These are phyloP conservation scores for Artemisiospiza belli DNA, from an alignment of 2,113 vertebrate species.

Conservation along the genomic window DNA sequence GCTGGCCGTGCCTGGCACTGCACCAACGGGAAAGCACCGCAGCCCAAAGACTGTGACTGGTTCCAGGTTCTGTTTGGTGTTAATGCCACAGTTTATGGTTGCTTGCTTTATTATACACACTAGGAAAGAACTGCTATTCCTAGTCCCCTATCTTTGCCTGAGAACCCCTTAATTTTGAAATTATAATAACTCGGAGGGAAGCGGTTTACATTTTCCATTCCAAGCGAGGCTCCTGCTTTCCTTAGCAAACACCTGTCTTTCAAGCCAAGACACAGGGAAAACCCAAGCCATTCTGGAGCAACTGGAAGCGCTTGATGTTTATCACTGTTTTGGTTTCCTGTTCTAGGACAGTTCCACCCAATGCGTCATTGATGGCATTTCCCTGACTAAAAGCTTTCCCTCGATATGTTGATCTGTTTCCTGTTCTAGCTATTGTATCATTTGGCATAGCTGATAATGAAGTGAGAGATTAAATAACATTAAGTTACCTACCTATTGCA, in stretches of 20 bases:
- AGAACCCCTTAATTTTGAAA: neutral
- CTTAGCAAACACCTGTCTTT: neutral
- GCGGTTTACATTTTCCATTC: neutral
- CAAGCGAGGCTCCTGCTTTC: neutral
- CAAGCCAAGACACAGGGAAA: neutral
- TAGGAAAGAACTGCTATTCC: neutral
- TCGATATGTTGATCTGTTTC: neutral
- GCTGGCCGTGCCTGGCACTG: neutral
- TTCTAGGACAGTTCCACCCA: neutral
- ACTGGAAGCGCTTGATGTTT: neutral
- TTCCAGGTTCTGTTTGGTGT: neutral
- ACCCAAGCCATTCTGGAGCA: neutral
- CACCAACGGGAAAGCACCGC: neutral
- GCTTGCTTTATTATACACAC: too few relatives aligned
- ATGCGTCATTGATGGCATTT: neutral
- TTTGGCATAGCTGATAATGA: neutral
- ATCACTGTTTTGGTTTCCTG: neutral
- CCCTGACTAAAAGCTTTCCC: neutral
- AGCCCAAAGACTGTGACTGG: fast-evolving
- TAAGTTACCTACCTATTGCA: neutral
- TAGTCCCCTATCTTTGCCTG: neutral
- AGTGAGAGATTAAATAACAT: neutral
- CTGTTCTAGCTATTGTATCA: neutral
- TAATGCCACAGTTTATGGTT: fast-evolving
- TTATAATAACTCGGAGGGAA: too few relatives aligned